Conservation (phyloP, 2,888 invertebrate species). For the Brassicogethes aeneus region DNA sequence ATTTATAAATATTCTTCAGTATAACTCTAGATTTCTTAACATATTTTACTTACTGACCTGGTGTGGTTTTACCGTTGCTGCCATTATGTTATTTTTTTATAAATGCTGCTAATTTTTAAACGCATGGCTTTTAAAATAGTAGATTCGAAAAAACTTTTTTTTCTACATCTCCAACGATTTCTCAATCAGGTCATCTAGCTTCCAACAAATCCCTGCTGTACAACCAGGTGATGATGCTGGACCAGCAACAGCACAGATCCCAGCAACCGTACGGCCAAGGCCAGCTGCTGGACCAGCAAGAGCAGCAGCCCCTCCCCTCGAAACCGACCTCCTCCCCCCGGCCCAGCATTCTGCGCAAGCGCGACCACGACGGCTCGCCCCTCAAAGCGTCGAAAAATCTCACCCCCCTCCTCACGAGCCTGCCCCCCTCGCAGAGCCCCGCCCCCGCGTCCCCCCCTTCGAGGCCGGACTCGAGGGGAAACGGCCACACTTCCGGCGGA, state of each 20-base stretch:
- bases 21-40: too few species aligned
- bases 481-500: conserved; percentile 47
- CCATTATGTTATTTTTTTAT: too few species aligned
- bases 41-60: too few species aligned
- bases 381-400: conserved; percentile 54
- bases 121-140: too few species aligned
- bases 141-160: too few species aligned
- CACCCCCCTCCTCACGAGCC: conserved; percentile 37
- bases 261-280: conserved; percentile 18
- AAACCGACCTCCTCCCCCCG: conserved; percentile 51
- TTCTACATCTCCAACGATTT: too few species aligned
- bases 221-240: conserved; percentile 41
- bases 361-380: conserved; percentile 70
- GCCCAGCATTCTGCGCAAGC: conserved; percentile 79
- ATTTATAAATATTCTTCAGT: too few species aligned
- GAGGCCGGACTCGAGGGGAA: conserved; percentile 38
- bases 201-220: conserved; percentile 35
- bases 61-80: too few species aligned
- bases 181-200: too few species aligned
- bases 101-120: too few species aligned
- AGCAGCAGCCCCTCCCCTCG: conserved; percentile 18
- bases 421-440: conserved; percentile 23
- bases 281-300: conserved; percentile 11
- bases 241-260: conserved; percentile 31
- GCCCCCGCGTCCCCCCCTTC: conserved; percentile 36